phyloP scores from a whole-genome alignment of 2,113 vertebrate species.

The Chaetorhynchus papuensis region DNA sequence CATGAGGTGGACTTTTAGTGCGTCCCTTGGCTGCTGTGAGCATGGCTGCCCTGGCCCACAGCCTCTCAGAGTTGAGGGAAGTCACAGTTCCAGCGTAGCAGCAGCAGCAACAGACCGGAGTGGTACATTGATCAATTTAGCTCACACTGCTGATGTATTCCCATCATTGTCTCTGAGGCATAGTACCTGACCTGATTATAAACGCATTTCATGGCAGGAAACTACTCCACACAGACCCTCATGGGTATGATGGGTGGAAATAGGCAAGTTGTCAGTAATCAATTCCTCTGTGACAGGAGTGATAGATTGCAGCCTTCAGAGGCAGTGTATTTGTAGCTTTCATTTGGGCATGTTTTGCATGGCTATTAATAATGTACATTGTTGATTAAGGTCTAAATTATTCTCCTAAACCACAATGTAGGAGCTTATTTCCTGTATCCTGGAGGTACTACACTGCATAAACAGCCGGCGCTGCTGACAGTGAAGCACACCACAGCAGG shows the following conservation, averaged over 20 bases:
- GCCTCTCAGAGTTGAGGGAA: not conserved
- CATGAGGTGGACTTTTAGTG: fast-evolving
- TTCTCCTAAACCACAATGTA: not conserved
- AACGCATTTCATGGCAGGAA: not conserved
- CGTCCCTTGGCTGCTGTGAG: not conserved
- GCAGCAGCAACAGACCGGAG: not conserved
- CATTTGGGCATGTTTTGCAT: not conserved
- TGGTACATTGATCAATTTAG: not conserved
- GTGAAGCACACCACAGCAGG: not conserved
- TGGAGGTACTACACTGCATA: not conserved
- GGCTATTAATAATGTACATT: not conserved
- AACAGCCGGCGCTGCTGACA: not conserved
- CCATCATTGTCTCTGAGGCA: not conserved
- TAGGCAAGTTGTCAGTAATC: not conserved
- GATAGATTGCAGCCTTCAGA: not conserved
- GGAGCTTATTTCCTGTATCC: not conserved
- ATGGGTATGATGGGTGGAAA: not conserved
- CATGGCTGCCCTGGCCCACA: fast-evolving
- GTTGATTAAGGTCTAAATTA: not conserved
- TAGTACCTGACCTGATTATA: not conserved
- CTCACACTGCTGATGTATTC: not conserved
- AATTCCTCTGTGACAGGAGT: not conserved
- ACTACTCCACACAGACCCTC: not conserved
- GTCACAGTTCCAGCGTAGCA: not conserved
- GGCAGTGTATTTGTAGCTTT: not conserved